Evolutionary conservation across 2,113 vertebrate genomes (phyloP).

Genomic region (Ophiodon elongatus): DNA sequence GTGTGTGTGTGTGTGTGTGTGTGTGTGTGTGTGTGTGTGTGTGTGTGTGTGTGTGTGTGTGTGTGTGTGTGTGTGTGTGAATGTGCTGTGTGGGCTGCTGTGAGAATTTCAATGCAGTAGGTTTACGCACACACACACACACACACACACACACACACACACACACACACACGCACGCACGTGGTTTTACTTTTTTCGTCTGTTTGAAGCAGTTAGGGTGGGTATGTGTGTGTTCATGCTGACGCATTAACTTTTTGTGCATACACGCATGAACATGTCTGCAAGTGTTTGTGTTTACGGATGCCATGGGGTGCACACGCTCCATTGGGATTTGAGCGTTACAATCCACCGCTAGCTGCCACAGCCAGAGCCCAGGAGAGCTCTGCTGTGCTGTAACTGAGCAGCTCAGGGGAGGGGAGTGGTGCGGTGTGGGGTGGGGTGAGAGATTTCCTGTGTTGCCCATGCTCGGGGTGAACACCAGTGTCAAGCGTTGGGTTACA

Average conservation of each 20-base stretch:
- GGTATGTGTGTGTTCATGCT: neutral
- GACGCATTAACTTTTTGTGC: constrained; percentile 35
- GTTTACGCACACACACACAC: constrained; percentile 17
- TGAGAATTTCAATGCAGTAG: constrained; percentile 19
- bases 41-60: constrained; percentile 9
- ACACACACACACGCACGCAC: too few relatives aligned
- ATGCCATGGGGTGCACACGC: constrained; percentile 50
- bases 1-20: constrained; percentile 33
- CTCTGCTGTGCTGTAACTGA: constrained; percentile 49
- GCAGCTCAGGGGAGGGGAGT: constrained; percentile 41
- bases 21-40: constrained; percentile 20
- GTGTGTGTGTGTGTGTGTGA: constrained; percentile 15
- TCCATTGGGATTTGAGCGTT: constrained; percentile 60
- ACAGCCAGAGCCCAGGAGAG: constrained; percentile 53
- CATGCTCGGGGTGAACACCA: constrained; percentile 70
- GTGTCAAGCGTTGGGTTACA: constrained; percentile 79
- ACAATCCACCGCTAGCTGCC: constrained; percentile 62
- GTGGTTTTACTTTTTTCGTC: neutral
- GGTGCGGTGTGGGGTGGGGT: neutral
- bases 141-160: neutral
- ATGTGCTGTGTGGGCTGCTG: constrained; percentile 34
- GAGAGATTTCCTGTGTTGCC: constrained; percentile 76
- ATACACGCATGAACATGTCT: constrained; percentile 55
- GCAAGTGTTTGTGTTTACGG: constrained; percentile 56
- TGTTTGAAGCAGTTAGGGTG: constrained; percentile 4